These are phyloP conservation scores for Microtus pennsylvanicus DNA, from an alignment of 2,113 vertebrate genomes.

Conservation along the genomic window DNA sequence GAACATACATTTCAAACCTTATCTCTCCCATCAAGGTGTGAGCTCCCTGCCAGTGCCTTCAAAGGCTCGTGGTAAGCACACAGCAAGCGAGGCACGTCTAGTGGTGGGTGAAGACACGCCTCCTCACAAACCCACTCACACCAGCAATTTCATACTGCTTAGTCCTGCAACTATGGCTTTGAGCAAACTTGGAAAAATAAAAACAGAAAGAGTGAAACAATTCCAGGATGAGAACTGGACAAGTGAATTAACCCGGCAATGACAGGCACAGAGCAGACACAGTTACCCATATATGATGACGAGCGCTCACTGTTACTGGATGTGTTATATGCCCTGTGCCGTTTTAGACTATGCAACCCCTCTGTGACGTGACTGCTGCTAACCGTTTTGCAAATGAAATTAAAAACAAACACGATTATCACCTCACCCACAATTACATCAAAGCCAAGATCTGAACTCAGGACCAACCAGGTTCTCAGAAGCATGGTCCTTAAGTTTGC, in stretches of 20 bases:
- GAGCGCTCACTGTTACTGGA: not conserved
- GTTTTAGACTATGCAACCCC: not conserved
- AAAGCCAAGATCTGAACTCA: conserved; percentile 10
- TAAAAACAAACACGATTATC: not conserved
- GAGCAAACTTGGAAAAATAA: not conserved
- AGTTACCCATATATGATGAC: not conserved
- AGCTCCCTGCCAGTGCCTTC: not conserved
- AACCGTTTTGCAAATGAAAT: conserved; percentile 42
- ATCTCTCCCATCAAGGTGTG: not conserved
- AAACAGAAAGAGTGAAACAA: not conserved
- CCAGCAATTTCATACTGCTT: not conserved
- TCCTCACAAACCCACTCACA: not conserved
- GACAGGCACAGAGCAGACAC: not conserved
- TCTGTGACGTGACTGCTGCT: not conserved
- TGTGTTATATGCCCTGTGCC: not conserved
- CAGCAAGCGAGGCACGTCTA: not conserved
- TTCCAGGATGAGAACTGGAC: not conserved
- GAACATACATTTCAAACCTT: not conserved
- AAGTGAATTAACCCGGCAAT: not conserved
- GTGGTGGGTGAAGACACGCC: not conserved
- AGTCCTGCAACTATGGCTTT: conserved; percentile 12
- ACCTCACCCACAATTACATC: not conserved
- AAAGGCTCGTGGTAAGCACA: not conserved
- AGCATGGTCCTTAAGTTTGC: not conserved
- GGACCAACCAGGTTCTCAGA: not conserved